These are phyloP conservation scores for Azemiops feae DNA, from an alignment of 2,113 vertebrate species.

Conservation along the genomic window DNA sequence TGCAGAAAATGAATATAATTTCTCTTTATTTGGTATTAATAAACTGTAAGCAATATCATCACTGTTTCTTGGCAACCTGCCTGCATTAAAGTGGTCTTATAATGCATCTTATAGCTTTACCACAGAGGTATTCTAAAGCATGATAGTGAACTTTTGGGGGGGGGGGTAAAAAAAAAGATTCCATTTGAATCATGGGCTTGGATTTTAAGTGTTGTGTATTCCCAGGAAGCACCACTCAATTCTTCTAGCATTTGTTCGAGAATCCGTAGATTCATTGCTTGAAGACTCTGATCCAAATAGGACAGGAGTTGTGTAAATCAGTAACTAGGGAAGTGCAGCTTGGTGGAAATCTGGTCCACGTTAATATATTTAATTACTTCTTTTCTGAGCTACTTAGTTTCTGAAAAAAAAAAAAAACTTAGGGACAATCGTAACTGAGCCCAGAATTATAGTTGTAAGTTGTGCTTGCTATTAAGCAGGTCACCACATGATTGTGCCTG, in stretches of 20 bases:
- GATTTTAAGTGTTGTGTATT: slow-evolving; percentile 43
- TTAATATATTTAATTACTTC: background rate
- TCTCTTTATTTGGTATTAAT: slow-evolving; percentile 66
- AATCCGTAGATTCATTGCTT: background rate
- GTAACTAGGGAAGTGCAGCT: background rate
- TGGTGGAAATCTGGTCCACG: background rate
- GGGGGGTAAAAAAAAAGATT: slow-evolving; percentile 43
- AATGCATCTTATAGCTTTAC: slow-evolving; percentile 54
- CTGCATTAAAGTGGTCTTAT: slow-evolving; percentile 61
- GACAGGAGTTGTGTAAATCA: background rate
- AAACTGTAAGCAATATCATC: slow-evolving; percentile 61
- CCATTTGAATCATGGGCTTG: slow-evolving; percentile 39
- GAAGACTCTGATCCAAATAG: too few species aligned
- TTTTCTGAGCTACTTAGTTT: background rate
- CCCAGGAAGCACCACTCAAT: slow-evolving; percentile 28
- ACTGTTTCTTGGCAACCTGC: slow-evolving; percentile 53
- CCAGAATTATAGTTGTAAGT: background rate
- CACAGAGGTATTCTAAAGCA: slow-evolving; percentile 60
- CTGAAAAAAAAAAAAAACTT: background rate
- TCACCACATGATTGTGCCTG: too few species aligned
- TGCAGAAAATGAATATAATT: slow-evolving; percentile 63
- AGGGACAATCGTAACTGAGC: background rate
- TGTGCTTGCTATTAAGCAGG: background rate
- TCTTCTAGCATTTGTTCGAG: background rate
- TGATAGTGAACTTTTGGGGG: slow-evolving; percentile 29